Evolutionary conservation across 2,888 invertebrate genomes (phyloP).

Genomic region (Andrena chrysosceles): DNA sequence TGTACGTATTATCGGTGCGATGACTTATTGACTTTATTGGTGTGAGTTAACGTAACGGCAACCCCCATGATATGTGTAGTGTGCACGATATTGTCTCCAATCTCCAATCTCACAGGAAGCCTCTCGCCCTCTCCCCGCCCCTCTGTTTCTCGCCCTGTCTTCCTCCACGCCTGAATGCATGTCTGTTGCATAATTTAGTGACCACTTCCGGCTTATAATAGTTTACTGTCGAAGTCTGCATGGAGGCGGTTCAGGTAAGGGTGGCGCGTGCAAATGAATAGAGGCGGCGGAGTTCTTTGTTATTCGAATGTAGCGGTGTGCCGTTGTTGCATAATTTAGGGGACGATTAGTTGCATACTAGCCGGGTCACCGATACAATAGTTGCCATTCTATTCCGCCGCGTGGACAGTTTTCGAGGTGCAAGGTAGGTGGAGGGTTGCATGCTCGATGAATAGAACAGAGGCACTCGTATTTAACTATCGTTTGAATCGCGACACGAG

Average conservation of each 20-base stretch:
- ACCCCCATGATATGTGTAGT: slow-evolving; percentile 45
- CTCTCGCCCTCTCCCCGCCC: slow-evolving; percentile 43
- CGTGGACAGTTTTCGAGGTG: slow-evolving; percentile 43
- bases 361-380: slow-evolving; percentile 28
- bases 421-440: slow-evolving; percentile 69
- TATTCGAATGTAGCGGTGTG: slow-evolving; percentile 47
- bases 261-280: slow-evolving; percentile 65
- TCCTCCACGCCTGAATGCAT: slow-evolving; percentile 64
- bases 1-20: slow-evolving; percentile 24
- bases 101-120: slow-evolving; percentile 66
- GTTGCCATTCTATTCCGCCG: slow-evolving; percentile 27
- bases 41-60: slow-evolving; percentile 29
- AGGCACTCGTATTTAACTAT: slow-evolving; percentile 36
- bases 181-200: slow-evolving; percentile 76
- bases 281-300: slow-evolving; percentile 59
- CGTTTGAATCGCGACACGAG: slow-evolving; percentile 59
- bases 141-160: slow-evolving; percentile 18
- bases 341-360: slow-evolving; percentile 48
- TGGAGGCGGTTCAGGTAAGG: slow-evolving; percentile 71
- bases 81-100: slow-evolving; percentile 71
- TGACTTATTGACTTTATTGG: slow-evolving; percentile 41
- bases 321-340: slow-evolving; percentile 64
- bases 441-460: slow-evolving; percentile 49
- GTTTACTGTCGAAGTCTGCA: slow-evolving; percentile 68
- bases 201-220: slow-evolving; percentile 73